Conservation (phyloP, 2,888 invertebrate species). For the Eurytoma californica region DNA sequence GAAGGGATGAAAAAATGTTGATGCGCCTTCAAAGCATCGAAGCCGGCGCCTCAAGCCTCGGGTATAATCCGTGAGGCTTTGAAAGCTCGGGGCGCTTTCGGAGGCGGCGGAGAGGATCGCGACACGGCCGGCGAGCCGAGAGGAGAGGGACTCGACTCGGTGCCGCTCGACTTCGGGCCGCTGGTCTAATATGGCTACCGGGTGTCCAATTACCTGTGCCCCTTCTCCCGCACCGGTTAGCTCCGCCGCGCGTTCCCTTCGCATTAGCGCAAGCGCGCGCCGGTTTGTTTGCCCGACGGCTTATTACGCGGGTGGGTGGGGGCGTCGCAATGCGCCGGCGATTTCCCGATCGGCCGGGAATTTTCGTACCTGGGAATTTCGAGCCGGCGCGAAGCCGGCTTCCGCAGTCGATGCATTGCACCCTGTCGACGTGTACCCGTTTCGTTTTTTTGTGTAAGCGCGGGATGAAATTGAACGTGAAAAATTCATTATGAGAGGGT, state of each 20-base stretch:
- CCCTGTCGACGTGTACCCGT: no score
- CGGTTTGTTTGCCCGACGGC: neutral
- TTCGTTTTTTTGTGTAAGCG: no score
- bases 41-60: neutral
- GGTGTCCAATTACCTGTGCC: constrained; percentile 73
- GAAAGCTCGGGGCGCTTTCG: neutral
- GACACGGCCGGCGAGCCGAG: constrained; percentile 4
- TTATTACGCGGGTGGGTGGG: neutral
- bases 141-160: constrained; percentile 40
- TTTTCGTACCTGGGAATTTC: neutral
- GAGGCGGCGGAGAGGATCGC: constrained; percentile 1
- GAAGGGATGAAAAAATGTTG: constrained; percentile 12
- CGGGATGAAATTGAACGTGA: no score
- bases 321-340: neutral
- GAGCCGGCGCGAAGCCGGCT: neutral
- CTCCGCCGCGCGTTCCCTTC: no score
- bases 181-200: constrained; percentile 73
- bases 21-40: constrained; percentile 18
- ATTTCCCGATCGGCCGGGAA: neutral
- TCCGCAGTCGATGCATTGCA: no score
- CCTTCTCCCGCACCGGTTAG: constrained; percentile 37
- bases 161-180: constrained; percentile 56
- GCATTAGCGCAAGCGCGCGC: no score
- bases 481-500: no score
- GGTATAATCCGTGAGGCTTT: constrained; percentile 25